Evolutionary conservation across 2,888 invertebrate species (phyloP).

Genomic region (Laothoe populi): DNA sequence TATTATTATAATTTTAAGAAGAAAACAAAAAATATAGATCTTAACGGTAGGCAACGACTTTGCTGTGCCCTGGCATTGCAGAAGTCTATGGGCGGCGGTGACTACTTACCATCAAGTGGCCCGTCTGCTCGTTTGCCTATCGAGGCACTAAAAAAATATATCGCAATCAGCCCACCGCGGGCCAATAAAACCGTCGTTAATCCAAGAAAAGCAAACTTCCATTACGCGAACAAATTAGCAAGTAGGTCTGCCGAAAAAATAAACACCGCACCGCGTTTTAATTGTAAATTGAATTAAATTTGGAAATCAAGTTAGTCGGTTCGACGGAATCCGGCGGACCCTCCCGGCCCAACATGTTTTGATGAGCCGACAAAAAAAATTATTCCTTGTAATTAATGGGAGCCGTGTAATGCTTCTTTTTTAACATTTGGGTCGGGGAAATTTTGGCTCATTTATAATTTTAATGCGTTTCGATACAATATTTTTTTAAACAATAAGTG

Average conservation of each 20-base stretch:
- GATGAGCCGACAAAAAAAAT: conserved; percentile 68
- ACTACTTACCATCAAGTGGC: too few relatives aligned
- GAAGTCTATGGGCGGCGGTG: too few relatives aligned
- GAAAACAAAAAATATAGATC: too few relatives aligned
- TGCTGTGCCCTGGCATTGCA: too few relatives aligned
- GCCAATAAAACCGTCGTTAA: conserved; percentile 23
- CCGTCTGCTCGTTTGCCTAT: too few relatives aligned
- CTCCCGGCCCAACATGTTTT: conserved; percentile 67
- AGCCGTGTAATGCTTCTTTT: conserved; percentile 48
- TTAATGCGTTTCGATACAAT: conserved; percentile 33
- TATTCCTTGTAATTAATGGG: conserved; percentile 70
- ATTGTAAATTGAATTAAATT: conserved; percentile 82
- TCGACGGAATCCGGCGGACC: conserved; percentile 44
- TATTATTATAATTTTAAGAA: too few relatives aligned
- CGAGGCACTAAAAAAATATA: neutral
- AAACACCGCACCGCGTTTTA: conserved; percentile 71
- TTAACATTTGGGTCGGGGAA: conserved; percentile 1
- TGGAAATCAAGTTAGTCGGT: conserved; percentile 71
- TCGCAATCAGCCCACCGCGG: neutral
- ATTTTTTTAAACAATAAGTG: too few relatives aligned
- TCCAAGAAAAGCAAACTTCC: conserved; percentile 52
- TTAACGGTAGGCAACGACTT: too few relatives aligned
- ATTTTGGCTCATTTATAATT: conserved; percentile 52
- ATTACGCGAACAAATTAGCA: conserved; percentile 61
- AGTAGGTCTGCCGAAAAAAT: conserved; percentile 66